Evolutionary conservation across 2,113 vertebrate genomes (phyloP), one percentile per base, ranked within the genome.

Genomic region (Trinectes maculatus): DNA sequence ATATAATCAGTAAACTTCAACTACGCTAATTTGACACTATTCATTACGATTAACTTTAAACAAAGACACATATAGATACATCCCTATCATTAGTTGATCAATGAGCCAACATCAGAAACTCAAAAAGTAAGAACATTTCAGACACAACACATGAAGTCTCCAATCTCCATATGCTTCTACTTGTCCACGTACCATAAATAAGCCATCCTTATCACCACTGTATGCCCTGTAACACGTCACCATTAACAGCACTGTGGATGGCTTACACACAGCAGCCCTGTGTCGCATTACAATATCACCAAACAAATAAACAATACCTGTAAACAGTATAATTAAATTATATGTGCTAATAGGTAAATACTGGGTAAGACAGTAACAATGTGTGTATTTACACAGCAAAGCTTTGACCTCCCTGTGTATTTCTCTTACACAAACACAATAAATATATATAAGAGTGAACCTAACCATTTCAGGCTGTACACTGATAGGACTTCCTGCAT

Each of bases 161-260:
- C 21, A 3, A 19, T 44, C 16, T 52, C 29, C 33, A 37, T 37
- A 15, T 52, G 21, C 11, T 42, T 47, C 36, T 8, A 72, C 57
- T 61, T 39, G 28, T 67, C 33, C 52, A 55, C 33, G 61, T 49
- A 37, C 22, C 33, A 64, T 22, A 9, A 54, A 72, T 43, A 46
- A 33, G 52, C 19, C 18, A 46, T 19, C 36, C 18, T 65, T 57
- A 28, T 46, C 52, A 80, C 52, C 24, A 6, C 21, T 55, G 21
- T 54, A 56, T 40, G 56, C 57, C 63, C 71, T 84, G 70, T 51
- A 75, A 62, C 42, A 64, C 66, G 70, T 76, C 57, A 51, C 25
- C 39, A 57, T 13, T 40, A 54, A 24, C 54, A 70, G 55, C 2
- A 15, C 52, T 37, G 25, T 11, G 31, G 40, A 44, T 37, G 19